These are phyloP conservation scores for Choloepus hoffmanni DNA, from an alignment of 2,113 vertebrate species.

Conservation along the genomic window DNA sequence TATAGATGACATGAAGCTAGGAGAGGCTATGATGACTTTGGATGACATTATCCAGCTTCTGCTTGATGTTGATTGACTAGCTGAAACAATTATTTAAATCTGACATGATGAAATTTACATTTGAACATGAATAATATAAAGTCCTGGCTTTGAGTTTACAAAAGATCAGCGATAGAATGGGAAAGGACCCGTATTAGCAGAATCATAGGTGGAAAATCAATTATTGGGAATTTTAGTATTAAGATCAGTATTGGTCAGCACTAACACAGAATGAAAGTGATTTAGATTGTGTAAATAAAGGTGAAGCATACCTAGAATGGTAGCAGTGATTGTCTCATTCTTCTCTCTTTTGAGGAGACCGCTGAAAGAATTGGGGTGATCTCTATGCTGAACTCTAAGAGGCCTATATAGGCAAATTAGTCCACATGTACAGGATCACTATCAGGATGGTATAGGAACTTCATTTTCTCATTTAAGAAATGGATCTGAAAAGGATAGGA, in stretches of 20 bases:
- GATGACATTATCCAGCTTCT: background rate
- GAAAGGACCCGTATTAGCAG: background rate
- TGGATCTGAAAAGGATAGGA: background rate
- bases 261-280: background rate
- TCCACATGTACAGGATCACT: background rate
- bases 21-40: background rate
- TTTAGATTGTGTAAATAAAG: background rate
- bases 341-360: background rate
- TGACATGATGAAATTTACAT: background rate
- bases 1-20: background rate
- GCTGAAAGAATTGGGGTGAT: too few relatives aligned
- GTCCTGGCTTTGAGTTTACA: background rate
- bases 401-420: background rate
- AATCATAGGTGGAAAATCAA: background rate
- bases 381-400: background rate
- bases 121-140: background rate
- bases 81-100: background rate
- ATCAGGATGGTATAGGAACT: background rate
- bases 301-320: background rate
- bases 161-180: constrained; percentile 2
- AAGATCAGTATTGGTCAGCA: background rate
- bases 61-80: background rate
- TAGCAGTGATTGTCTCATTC: too few relatives aligned
- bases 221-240: background rate
- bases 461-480: background rate